These are phyloP conservation scores for Drosophila ohnishii DNA, from an alignment of 1,140 invertebrate species.

Conservation along the genomic window DNA sequence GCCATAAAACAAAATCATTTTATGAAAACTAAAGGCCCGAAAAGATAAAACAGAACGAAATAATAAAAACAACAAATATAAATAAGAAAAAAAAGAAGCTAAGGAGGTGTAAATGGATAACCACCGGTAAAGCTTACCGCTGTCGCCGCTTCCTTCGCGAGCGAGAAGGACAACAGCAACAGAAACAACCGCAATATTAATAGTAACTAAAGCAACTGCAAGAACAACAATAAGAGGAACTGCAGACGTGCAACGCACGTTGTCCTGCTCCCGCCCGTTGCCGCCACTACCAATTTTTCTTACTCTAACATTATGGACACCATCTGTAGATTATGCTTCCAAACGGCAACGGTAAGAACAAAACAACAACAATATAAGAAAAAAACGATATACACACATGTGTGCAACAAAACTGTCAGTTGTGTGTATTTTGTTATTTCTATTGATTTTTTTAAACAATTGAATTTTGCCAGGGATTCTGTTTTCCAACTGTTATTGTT, in stretches of 20 bases:
- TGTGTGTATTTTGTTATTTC: slow-evolving; percentile 78
- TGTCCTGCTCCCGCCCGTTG: slow-evolving; percentile 58
- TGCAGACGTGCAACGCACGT: slow-evolving; percentile 49
- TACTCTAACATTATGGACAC: slow-evolving; percentile 74
- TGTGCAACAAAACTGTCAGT: slow-evolving; percentile 45
- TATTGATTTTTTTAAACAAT: slow-evolving; percentile 78
- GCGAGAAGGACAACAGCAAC: slow-evolving; percentile 37
- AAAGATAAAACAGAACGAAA: background rate
- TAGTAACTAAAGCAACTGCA: slow-evolving; percentile 27
- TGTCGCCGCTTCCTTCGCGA: slow-evolving; percentile 33
- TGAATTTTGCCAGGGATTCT: slow-evolving; percentile 39
- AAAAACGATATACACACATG: slow-evolving; percentile 9
- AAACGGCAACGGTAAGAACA: slow-evolving; percentile 80
- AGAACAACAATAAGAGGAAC: slow-evolving; percentile 21
- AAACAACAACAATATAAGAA: slow-evolving; percentile 6
- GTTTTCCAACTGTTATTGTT: slow-evolving; percentile 29
- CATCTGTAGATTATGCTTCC: slow-evolving; percentile 83
- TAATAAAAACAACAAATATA: background rate
- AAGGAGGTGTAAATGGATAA: slow-evolving; percentile 43
- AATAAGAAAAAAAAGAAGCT: slow-evolving; percentile 3
- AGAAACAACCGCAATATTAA: slow-evolving; percentile 7
- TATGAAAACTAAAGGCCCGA: background rate
- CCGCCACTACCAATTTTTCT: slow-evolving; percentile 34
- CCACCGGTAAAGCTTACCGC: slow-evolving; percentile 69
- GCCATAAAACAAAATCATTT: slow-evolving; percentile 10